A percentile compares a stretch with the other conserved stretches of the same genome.
Conservation (phyloP, 2,113 vertebrate species). For the Brienomyrus longianalis region DNA sequence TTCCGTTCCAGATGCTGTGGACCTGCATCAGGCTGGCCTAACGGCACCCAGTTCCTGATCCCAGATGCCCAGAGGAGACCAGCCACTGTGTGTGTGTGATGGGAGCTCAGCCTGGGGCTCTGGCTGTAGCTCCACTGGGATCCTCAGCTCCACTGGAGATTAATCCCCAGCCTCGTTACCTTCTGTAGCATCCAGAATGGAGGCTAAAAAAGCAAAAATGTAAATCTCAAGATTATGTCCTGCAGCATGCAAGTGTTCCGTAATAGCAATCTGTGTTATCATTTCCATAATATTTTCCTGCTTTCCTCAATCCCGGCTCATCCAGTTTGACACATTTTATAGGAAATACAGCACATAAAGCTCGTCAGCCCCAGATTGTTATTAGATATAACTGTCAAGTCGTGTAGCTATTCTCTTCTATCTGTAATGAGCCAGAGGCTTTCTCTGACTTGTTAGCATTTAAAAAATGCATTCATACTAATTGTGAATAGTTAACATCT, state of each 20-base stretch:
- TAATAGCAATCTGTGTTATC: not conserved
- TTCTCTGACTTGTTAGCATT: not conserved
- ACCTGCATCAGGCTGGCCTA: not conserved
- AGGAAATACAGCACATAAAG: not conserved
- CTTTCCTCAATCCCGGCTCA: not conserved
- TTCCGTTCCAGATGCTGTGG: not conserved
- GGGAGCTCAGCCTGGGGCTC: not conserved
- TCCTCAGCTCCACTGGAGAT: not conserved
- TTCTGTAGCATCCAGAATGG: not conserved
- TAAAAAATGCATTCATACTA: not conserved
- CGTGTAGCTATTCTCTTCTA: not conserved
- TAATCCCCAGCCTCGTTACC: slow-evolving; percentile 2
- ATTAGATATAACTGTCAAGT: slow-evolving; percentile 5
- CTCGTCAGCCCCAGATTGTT: not conserved
- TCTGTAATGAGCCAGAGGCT: not conserved
- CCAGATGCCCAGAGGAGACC: not conserved
- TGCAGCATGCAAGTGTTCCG: not conserved
- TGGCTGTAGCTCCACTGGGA: not conserved
- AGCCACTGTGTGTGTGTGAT: not conserved
- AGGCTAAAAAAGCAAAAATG: not conserved
- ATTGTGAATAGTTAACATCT: slow-evolving; percentile 1
- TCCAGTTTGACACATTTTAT: not conserved
- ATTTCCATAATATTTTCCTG: not conserved
- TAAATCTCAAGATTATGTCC: not conserved
- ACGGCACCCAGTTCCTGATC: slow-evolving; percentile 25